These are phyloP conservation scores for Lampris megalopsis DNA, from an alignment of 2,113 vertebrate genomes.

Conservation along the genomic window DNA sequence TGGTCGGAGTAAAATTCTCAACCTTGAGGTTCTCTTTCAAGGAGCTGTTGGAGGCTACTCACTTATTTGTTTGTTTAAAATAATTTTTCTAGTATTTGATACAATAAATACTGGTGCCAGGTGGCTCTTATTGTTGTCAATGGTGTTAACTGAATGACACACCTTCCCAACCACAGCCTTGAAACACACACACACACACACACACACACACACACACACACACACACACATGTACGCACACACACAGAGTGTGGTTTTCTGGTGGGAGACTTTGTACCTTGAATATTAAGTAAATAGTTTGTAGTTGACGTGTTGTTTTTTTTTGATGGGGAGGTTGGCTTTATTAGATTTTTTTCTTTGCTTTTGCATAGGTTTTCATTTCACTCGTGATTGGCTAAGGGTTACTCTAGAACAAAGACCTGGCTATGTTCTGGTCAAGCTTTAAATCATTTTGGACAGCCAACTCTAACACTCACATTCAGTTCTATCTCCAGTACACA, in stretches of 20 bases:
- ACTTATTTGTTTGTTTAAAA: too few species aligned
- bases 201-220: conserved; percentile 7
- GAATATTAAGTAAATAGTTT: conserved; percentile 61
- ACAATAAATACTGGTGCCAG: too few species aligned
- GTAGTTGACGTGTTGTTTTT: conserved; percentile 45
- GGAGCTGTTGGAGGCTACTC: too few species aligned
- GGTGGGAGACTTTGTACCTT: conserved; percentile 75
- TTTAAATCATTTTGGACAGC: neutral
- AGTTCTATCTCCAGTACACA: too few species aligned
- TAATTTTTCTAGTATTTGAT: too few species aligned
- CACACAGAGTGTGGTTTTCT: conserved; percentile 15
- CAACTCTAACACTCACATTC: too few species aligned
- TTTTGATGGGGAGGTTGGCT: conserved; percentile 38
- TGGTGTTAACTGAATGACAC: conserved; percentile 6
- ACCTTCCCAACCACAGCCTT: neutral
- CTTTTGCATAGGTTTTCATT: conserved; percentile 3
- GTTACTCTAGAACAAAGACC: neutral
- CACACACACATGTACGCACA: conserved; percentile 9
- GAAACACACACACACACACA: conserved; percentile 5
- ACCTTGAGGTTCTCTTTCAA: too few species aligned
- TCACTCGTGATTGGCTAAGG: neutral
- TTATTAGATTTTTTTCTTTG: conserved; percentile 28
- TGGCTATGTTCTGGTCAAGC: conserved; percentile 2
- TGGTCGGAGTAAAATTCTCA: too few species aligned
- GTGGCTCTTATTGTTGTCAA: neutral